Evolutionary conservation across 2,113 vertebrate genomes (phyloP).

Genomic region (Cynoglossus semilaevis): DNA sequence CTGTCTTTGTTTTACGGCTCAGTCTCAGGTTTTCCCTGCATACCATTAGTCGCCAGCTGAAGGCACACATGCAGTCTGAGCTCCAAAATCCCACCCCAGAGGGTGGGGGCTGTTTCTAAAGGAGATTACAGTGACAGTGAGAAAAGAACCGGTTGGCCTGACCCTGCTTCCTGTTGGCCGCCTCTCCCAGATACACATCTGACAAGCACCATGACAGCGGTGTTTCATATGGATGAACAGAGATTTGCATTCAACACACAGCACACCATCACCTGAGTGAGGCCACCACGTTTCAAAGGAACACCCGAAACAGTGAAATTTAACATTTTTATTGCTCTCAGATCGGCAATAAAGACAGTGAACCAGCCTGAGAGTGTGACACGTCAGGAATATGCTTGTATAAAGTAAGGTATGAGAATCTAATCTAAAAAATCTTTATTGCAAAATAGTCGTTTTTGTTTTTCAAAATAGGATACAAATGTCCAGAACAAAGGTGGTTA

Average conservation of each 20-base stretch:
- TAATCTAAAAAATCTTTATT: conserved; percentile 65
- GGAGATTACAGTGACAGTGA: conserved; percentile 41
- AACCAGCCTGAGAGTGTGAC: conserved; percentile 69
- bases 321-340: conserved; percentile 68
- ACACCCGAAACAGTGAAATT: conserved; percentile 34
- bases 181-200: conserved; percentile 9
- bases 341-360: conserved; percentile 65
- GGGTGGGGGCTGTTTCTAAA: conserved; percentile 23
- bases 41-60: neutral
- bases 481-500: conserved; percentile 68
- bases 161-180: conserved; percentile 10
- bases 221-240: conserved; percentile 3
- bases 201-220: conserved; percentile 1
- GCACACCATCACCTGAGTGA: neutral
- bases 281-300: conserved; percentile 16
- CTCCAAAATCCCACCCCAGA: conserved; percentile 27
- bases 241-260: neutral
- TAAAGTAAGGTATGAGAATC: conserved; percentile 60
- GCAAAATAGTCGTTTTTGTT: conserved; percentile 66
- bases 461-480: conserved; percentile 69
- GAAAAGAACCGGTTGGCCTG: conserved; percentile 32
- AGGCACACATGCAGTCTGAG: conserved; percentile 22
- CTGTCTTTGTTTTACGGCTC: conserved; percentile 3
- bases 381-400: conserved; percentile 69
- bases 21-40: neutral